Conservation (phyloP, 1,140 invertebrate species). For the Bemisia tabaci region DNA sequence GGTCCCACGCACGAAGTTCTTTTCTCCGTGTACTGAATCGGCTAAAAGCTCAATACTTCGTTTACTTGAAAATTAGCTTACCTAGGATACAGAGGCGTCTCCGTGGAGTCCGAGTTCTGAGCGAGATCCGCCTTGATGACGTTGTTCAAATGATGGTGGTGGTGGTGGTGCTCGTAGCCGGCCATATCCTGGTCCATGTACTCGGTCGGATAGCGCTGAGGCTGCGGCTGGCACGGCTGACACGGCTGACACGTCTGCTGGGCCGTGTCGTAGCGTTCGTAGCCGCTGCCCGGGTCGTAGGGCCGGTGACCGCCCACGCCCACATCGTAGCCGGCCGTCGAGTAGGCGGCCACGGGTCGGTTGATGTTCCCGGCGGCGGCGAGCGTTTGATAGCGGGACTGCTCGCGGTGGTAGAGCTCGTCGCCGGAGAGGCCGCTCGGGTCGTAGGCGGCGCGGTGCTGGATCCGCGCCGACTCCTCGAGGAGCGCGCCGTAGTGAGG, state of each 20-base stretch:
- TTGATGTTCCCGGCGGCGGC: conserved; percentile 36
- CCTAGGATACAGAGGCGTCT: conserved; percentile 52
- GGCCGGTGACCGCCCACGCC: conserved; percentile 41
- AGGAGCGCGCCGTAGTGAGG: conserved; percentile 30
- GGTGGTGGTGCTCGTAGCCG: conserved; percentile 17
- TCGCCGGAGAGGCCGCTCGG: conserved; percentile 36
- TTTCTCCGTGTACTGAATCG: too few relatives aligned
- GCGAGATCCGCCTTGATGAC: neutral
- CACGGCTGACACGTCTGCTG: conserved; percentile 42
- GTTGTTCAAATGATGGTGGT: conserved; percentile 6
- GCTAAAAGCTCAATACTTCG: too few relatives aligned
- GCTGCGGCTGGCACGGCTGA: conserved; percentile 37
- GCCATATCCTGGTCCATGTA: conserved; percentile 21
- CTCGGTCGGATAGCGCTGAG: conserved; percentile 31
- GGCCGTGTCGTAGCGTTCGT: conserved; percentile 54
- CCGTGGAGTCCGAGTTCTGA: conserved; percentile 31
- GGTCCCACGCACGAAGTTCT: too few relatives aligned
- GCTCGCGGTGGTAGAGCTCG: conserved; percentile 5
- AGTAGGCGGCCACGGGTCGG: conserved; percentile 45
- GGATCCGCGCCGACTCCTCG: conserved; percentile 24
- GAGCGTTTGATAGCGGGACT: conserved; percentile 28
- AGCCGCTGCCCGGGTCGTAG: conserved; percentile 46
- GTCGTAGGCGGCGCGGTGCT: conserved; percentile 50
- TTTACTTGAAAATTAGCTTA: too few relatives aligned
- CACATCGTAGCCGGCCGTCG: conserved; percentile 41